Evolutionary conservation across 2,888 invertebrate species (phyloP), one percentile per base, ranked within the genome.

Genomic region (Listrodromus nycthemerus): DNA sequence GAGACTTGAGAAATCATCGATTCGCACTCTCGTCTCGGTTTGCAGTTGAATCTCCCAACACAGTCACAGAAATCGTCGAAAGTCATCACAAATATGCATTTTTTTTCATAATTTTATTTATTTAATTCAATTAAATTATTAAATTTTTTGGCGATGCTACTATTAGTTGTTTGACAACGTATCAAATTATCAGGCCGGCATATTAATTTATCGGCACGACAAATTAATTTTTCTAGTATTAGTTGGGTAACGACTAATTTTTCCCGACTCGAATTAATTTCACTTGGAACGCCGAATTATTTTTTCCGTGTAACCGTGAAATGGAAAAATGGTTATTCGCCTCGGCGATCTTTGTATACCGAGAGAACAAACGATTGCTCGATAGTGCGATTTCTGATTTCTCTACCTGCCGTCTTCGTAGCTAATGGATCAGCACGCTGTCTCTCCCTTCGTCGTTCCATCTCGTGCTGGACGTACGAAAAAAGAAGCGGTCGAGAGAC

Each of bases 21-120:
- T 80, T 79, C 19, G 55, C 71, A 66, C 45, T 66, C 79, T 83
- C 30, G 52, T 21, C 48, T n/a, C 48, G 75, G 24, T 74, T 77
- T 75, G 7, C 7, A 21, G 55, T 55, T 55, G 55, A 45, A 45
- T 19, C 21, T 55, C 24, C 21, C 10, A 55, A 55, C 24, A 13
- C 21, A 52, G 6, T 16, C 52, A 13, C 21, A 1, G 4, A 21
- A 55, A 21, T 21, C 21, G 21, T 4, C 8, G 5, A 13, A 13
- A 55, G 24, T 3, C 55, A 21, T 55, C 55, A 4, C 52, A 21
- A 21, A 55, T 45, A 55, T 8, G 3, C 10, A 21, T 10, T 52
- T 24, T 24, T 55, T 13, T 52, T 2, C 19, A 24, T 5, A 10
- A 21, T 10, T 8, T 55, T 24, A 52, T 52, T 8, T 13, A 41